A percentile compares a stretch with the other conserved stretches of the same genome.
Conservation (phyloP, 2,797 vertebrate species). For the Hydrophis major region DNA sequence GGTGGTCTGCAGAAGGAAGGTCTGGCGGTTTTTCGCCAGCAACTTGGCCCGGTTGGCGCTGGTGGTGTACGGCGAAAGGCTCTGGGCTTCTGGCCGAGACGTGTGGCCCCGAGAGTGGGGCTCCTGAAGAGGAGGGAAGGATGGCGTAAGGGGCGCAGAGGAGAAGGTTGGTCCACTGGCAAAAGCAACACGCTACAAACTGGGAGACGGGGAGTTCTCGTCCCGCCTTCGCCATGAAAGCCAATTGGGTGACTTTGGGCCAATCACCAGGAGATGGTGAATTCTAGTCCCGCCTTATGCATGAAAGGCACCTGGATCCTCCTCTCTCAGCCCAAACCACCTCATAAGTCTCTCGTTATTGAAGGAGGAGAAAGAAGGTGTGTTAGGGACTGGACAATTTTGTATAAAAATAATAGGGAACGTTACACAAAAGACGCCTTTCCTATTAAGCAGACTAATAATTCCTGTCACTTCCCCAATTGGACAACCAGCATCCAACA, state of each 20-base stretch:
- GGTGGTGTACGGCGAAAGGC: slow-evolving; percentile 87
- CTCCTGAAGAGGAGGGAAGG: slow-evolving; percentile 62
- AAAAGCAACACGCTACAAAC: background rate
- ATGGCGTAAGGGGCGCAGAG: background rate
- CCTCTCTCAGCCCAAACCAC: too few relatives aligned
- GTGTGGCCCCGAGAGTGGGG: slow-evolving; percentile 80
- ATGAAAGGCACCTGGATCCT: background rate
- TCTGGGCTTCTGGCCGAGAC: slow-evolving; percentile 89
- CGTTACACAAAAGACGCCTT: background rate
- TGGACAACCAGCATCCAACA: background rate
- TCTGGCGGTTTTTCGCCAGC: slow-evolving; percentile 92
- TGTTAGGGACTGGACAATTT: too few relatives aligned
- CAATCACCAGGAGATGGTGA: background rate
- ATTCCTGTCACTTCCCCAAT: background rate
- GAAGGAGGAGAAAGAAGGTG: too few relatives aligned
- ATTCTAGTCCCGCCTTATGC: accelerated
- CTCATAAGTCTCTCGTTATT: too few relatives aligned
- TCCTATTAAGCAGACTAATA: background rate
- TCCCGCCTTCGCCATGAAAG: background rate
- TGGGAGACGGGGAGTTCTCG: background rate
- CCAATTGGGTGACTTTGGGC: too few relatives aligned
- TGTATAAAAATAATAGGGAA: too few relatives aligned
- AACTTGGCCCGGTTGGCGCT: slow-evolving; percentile 90
- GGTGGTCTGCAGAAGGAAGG: slow-evolving; percentile 92
- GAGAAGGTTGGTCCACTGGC: background rate